Evolutionary conservation across 1,140 invertebrate species (phyloP), one percentile per base, ranked within the genome.

Genomic region (Melitaea cinxia): DNA sequence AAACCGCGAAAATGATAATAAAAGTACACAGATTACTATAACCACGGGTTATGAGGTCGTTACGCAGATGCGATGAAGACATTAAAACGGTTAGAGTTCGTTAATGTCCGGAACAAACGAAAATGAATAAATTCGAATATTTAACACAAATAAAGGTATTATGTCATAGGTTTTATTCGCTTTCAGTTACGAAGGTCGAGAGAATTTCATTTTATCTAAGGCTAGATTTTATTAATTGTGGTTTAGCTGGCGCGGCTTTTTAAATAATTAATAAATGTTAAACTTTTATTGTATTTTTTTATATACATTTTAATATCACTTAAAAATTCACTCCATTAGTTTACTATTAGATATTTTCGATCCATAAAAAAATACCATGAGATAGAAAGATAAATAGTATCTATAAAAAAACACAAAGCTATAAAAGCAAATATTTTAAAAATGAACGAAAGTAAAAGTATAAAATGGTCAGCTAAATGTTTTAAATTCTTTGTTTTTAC

Each of bases 31-130:
- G 7, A 6, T 14, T 33, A 55, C n/a, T 12, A 39, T 39, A 12
- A 39, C 10, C 6, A 14, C 4, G 5, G 21, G 6, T 7, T 10
- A 35, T 42, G 17, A 45, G 39, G 4, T 45, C 17, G 17, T 45
- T 21, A 45, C 28, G 39, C 68, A 53, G 64, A 73, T 61, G 61
- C 28, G 35, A 69, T 71, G 35, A 70, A 68, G 65, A 68, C 60
- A 62, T 64, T 49, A 37, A 65, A 70, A 56, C 39, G 56, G 50
- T 60, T 54, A 57, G 62, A 37, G n/a, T 56, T 54, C 70, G 57
- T 75, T 73, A 72, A 75, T 59, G 56, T 62, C 58, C 54, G 59
- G 68, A n/a, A 33, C 30, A 33, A 33, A 6, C 12, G 24, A 26
- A 26, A 26, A 6, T 6, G 24, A 26, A 26, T 26, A 2, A 26